Percentiles rank a stretch among this genome's conserved stretches.
Conservation (phyloP, 2,113 vertebrate genomes). For the Pyxicephalus adspersus region DNA sequence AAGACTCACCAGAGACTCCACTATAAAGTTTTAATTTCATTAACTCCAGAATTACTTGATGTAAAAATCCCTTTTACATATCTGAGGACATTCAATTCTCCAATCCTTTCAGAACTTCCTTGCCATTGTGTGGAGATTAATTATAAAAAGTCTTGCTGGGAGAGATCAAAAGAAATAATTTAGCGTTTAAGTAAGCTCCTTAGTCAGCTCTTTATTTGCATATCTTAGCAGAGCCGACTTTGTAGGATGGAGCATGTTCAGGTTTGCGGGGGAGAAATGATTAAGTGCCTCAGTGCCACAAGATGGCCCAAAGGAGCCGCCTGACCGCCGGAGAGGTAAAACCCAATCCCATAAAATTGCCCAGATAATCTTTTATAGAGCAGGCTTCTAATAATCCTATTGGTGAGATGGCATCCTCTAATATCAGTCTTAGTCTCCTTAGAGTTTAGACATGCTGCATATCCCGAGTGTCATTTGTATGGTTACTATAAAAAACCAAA, state of each 20-base stretch:
- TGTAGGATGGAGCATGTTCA: neutral
- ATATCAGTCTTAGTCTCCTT: no score
- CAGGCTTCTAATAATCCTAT: no score
- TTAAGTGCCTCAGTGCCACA: neutral
- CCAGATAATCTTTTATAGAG: no score
- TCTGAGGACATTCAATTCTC: neutral
- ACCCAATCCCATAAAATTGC: neutral
- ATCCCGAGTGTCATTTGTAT: no score
- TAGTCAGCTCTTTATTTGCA: slow-evolving; percentile 36
- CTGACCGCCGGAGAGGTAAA: neutral
- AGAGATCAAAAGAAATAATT: slow-evolving; percentile 39
- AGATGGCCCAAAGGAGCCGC: neutral
- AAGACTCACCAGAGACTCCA: neutral
- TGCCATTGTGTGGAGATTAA: neutral
- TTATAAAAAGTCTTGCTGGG: slow-evolving; percentile 27
- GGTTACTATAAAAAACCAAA: no score
- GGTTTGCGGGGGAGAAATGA: neutral
- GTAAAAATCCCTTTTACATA: neutral
- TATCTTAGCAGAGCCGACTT: neutral
- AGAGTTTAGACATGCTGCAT: no score
- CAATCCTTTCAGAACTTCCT: neutral
- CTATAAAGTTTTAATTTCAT: slow-evolving; percentile 3
- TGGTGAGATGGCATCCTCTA: no score
- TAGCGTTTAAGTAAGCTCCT: slow-evolving; percentile 31
- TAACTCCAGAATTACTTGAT: neutral